Percentiles rank a stretch among this genome's conserved stretches.
These are phyloP conservation scores for Octomys mimax DNA, from an alignment of 2,797 vertebrate species.

Conservation along the genomic window DNA sequence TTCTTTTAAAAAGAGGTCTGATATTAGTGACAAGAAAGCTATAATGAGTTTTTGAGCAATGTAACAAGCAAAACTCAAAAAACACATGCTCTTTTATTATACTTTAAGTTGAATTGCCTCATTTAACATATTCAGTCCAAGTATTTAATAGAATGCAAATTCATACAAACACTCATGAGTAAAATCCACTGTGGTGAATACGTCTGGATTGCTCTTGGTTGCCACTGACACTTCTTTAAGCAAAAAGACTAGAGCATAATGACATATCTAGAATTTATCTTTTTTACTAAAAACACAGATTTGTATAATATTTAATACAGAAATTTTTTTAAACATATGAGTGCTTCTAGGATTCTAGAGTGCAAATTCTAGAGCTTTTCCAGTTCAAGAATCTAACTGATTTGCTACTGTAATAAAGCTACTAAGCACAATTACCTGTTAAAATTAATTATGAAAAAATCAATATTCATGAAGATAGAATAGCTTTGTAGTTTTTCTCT, in stretches of 20 bases:
- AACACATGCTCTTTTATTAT: conserved; percentile 52
- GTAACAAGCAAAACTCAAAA: conserved; percentile 57
- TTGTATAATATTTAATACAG: conserved; percentile 59
- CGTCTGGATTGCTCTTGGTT: conserved; percentile 49
- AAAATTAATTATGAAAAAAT: conserved; percentile 20
- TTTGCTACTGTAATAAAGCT: background rate
- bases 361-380: conserved; percentile 51
- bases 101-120: conserved; percentile 55
- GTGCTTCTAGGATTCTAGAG: conserved; percentile 64
- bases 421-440: background rate
- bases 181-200: conserved; percentile 50
- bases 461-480: conserved; percentile 57
- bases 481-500: background rate
- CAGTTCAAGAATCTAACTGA: conserved; percentile 61
- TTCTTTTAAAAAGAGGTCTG: conserved; percentile 36
- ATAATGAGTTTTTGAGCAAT: conserved; percentile 35
- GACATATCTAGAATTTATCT: conserved; percentile 45
- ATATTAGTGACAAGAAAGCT: conserved; percentile 43
- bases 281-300: conserved; percentile 49
- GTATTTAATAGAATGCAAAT: conserved; percentile 70
- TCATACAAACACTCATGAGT: conserved; percentile 68
- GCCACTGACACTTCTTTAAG: conserved; percentile 37
- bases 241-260: conserved; percentile 57
- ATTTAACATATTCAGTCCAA: conserved; percentile 69
- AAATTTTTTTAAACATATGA: conserved; percentile 70